Base-by-base conservation (phyloP, 2,888 invertebrate genomes). In the Mantis religiosa region DNA sequence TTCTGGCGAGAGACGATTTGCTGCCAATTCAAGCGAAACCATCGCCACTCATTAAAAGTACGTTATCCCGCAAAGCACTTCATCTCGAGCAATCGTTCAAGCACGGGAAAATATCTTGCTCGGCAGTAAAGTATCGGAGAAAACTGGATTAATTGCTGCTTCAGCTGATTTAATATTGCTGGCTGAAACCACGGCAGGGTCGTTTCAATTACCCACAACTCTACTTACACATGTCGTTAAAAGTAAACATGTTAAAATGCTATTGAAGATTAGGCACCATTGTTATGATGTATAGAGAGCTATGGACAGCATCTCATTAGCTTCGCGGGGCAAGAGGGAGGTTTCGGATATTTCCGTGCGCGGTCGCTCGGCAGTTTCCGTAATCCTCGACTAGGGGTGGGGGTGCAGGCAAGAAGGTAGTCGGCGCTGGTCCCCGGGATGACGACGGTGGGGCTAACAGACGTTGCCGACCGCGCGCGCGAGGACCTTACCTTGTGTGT, bases 231-330 rank as follows among this genome's bases (percentile, higher is more conserved):
- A 71, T 25, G 20, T 71, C 20, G 25, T 20, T 71, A 71, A 71
- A 71, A 71, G 20, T 20, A 71, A 71, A 4, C 54, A 71, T 71
- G 54, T 71, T 20, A 71, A 71, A 71, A 71, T 71, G 54, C 54
- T 71, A 71, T 71, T 71, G 54, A 71, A 71, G 54, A 71, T 20
- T 71, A 71, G 54, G 54, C 41, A 20, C 54, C 54, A 71, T 71
- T 71, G 54, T 71, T 71, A 71, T 71, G 54, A 71, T 20, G 54
- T 71, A 20, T 71, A 71, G 54, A 71, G 54, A 71, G 54, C 54
- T 71, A 15, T 71, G 34, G 20, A 87, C 41, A 85, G 85, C 85
- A 27, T 85, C 85, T 87, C 87, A 87, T 87, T 87, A 87, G 87
- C 30, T 27, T n/a, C 34, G 54, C 20, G 25, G 20, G 54, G 54